Conservation (phyloP, 2,113 vertebrate species). For the Periophthalmus modestus region DNA sequence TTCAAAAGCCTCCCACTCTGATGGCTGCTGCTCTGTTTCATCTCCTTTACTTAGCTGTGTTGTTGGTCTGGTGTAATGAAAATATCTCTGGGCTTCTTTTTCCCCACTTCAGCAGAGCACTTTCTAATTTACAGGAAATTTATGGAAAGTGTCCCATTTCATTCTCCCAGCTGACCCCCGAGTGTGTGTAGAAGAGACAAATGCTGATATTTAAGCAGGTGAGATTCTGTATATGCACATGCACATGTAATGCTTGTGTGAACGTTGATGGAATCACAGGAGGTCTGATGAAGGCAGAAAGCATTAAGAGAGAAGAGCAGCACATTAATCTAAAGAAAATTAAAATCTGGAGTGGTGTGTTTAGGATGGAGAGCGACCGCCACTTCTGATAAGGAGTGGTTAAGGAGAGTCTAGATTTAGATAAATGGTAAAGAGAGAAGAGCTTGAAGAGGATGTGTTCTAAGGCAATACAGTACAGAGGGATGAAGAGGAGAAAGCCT, state of each 20-base stretch:
- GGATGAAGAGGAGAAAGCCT: background rate
- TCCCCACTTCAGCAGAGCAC: conserved; percentile 55
- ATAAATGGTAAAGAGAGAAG: conserved; percentile 84
- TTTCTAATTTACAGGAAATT: conserved; percentile 87
- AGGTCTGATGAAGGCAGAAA: conserved; percentile 82
- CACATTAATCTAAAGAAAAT: conserved; percentile 99
- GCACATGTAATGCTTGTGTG: conserved; percentile 8
- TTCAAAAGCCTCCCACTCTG: background rate
- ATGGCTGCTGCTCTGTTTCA: conserved; percentile 16
- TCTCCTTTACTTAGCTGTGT: conserved; percentile 25
- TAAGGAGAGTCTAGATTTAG: conserved; percentile 95
- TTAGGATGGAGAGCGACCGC: conserved; percentile 96
- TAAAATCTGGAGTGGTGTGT: conserved; percentile 90
- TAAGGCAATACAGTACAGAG: conserved; percentile 4
- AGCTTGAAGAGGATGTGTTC: conserved; percentile 13
- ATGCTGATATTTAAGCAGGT: conserved; percentile 44
- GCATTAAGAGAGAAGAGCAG: conserved; percentile 84
- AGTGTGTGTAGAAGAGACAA: conserved; percentile 32
- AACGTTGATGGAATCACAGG: conserved; percentile 83
- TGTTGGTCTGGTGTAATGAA: conserved; percentile 50
- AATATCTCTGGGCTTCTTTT: conserved; percentile 37
- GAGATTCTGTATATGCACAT: conserved; percentile 27
- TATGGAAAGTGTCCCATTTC: conserved; percentile 83
- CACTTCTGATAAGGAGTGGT: conserved; percentile 98
- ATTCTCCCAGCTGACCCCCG: conserved; percentile 60